A percentile compares a stretch with the other conserved stretches of the same genome.
Conservation (phyloP, 1,140 invertebrate genomes). For the Drosophila auraria region DNA sequence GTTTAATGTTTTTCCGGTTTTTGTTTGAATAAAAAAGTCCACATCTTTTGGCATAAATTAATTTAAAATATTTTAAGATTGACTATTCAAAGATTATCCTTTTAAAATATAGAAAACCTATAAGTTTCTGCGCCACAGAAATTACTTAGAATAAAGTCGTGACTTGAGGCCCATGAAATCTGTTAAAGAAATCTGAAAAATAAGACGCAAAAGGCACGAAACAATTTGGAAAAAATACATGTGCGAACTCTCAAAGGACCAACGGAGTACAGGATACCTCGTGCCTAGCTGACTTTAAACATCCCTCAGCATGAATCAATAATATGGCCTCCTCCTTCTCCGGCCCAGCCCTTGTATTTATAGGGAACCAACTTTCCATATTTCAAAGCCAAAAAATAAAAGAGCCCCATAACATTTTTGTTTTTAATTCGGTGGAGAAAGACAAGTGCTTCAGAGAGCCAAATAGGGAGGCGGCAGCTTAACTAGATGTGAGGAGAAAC, state of each 20-base stretch:
- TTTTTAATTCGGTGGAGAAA: not conserved
- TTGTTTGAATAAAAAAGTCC: too few relatives aligned
- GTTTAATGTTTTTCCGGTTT: too few relatives aligned
- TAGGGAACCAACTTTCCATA: constrained; percentile 12
- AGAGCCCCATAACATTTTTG: not conserved
- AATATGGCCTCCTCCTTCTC: not conserved
- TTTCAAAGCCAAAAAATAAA: constrained; percentile 8
- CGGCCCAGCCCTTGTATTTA: not conserved
- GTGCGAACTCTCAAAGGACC: not conserved
- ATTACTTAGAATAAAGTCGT: not conserved
- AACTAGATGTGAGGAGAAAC: constrained; percentile 1
- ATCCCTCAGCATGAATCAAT: constrained; percentile 9
- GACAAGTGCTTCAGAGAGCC: not conserved
- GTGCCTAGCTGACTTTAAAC: constrained; percentile 3
- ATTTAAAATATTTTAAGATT: not conserved
- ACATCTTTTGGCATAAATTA: not conserved
- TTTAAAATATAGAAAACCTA: not conserved
- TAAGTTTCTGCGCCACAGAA: not conserved
- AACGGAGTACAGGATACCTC: not conserved
- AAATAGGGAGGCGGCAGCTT: constrained; percentile 11
- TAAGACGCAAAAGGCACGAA: not conserved
- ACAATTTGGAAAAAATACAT: not conserved
- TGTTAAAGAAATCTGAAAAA: not conserved
- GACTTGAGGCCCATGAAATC: not conserved
- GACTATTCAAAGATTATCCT: accelerated